A percentile compares a stretch with the other conserved stretches of the same genome.
Evolutionary conservation across 2,797 vertebrate species (phyloP).

Genomic region (Acanthis flammea): DNA sequence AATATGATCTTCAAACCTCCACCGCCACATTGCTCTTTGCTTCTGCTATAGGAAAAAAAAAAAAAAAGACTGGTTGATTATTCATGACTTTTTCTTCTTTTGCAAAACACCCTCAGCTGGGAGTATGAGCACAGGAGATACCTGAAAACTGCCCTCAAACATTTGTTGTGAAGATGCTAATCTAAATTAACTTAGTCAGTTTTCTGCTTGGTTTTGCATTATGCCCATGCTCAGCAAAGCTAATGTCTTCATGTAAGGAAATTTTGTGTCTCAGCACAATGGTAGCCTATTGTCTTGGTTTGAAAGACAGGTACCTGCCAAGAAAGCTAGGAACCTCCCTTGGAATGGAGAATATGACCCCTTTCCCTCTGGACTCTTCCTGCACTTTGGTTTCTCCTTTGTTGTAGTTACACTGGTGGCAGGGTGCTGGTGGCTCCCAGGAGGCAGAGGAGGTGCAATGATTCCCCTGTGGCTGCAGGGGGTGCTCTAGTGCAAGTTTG

Average conservation of each 20-base stretch:
- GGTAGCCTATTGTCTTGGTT: background rate
- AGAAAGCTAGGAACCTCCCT: background rate
- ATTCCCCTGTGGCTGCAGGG: rapidly evolving
- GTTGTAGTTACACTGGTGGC: background rate
- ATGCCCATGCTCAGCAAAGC: background rate
- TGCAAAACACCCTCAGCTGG: background rate
- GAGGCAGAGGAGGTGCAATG: background rate
- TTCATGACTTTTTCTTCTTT: background rate
- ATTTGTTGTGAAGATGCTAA: background rate
- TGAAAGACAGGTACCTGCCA: background rate
- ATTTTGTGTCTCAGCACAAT: background rate
- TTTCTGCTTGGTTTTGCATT: background rate
- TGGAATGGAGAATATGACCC: background rate
- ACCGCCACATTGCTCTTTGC: background rate
- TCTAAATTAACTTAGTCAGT: background rate
- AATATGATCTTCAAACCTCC: no score
- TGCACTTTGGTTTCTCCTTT: background rate
- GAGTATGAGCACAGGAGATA: background rate
- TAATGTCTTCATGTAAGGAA: background rate
- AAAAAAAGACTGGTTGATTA: background rate
- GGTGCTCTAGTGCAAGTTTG: rapidly evolving
- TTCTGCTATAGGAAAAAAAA: background rate
- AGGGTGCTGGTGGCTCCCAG: background rate
- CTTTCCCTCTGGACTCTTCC: no score
- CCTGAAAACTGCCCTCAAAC: background rate